Evolutionary conservation across 2,113 vertebrate genomes (phyloP).

Genomic region (Corvus moneduloides): DNA sequence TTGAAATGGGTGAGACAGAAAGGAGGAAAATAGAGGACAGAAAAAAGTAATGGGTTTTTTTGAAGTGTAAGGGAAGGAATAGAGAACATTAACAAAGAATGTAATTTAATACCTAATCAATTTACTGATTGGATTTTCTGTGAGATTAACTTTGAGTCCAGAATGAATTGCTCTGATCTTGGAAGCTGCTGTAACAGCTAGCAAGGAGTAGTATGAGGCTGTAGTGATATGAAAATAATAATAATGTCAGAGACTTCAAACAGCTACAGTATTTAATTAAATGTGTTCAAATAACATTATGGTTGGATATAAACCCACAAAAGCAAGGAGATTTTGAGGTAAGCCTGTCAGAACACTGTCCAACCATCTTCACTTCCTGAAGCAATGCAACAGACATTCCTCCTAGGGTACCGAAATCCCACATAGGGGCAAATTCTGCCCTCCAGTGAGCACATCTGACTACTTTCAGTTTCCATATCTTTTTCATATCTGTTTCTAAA

Average conservation of each 20-base stretch:
- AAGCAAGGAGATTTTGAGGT: background rate
- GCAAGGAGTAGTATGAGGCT: background rate
- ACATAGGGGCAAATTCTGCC: background rate
- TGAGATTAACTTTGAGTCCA: constrained; percentile 54
- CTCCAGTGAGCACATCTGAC: background rate
- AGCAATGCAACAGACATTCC: background rate
- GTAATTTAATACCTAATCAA: constrained; percentile 68
- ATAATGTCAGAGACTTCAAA: constrained; percentile 49
- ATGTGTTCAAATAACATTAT: constrained; percentile 54
- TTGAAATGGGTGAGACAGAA: background rate
- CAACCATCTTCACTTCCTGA: background rate
- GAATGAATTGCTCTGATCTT: constrained; percentile 50
- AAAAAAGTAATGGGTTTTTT: background rate
- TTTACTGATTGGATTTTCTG: constrained; percentile 68
- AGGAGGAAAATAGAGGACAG: background rate
- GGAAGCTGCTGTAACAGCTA: constrained; percentile 36
- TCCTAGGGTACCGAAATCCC: background rate
- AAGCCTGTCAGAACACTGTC: background rate
- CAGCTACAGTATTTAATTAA: constrained; percentile 57
- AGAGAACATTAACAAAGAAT: constrained; percentile 40
- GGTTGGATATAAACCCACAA: constrained; percentile 38
- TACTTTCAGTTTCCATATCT: background rate
- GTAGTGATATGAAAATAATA: constrained; percentile 12
- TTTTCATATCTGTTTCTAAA: background rate
- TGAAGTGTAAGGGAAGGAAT: constrained; percentile 17